These are phyloP conservation scores for Cylindroiulus punctatus DNA, from an alignment of 2,888 invertebrate species.

Conservation along the genomic window DNA sequence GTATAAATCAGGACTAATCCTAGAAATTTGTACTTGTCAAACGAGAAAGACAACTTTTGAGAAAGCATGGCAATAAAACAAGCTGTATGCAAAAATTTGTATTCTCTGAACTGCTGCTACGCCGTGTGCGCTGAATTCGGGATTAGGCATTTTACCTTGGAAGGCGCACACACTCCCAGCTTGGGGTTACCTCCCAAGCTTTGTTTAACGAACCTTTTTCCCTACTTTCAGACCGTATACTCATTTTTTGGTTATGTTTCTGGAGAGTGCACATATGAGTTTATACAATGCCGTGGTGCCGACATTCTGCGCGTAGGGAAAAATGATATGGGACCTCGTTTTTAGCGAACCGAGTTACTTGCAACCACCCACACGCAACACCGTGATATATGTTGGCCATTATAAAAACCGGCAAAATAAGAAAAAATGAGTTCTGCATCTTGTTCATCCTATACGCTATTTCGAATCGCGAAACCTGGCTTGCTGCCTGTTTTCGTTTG, in stretches of 20 bases:
- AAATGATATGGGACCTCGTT: slow-evolving; percentile 30
- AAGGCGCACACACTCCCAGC: slow-evolving; percentile 13
- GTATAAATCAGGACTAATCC: slow-evolving; percentile 56
- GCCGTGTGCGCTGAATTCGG: slow-evolving; percentile 52
- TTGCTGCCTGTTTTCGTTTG: not conserved
- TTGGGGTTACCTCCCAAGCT: slow-evolving; percentile 51
- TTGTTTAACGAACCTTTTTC: slow-evolving; percentile 52
- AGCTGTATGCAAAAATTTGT: slow-evolving; percentile 55
- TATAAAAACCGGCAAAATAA: slow-evolving; percentile 33
- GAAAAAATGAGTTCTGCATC: not conserved
- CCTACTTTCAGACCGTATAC: slow-evolving; percentile 32
- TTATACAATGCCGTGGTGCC: slow-evolving; percentile 37
- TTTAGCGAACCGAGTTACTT: slow-evolving; percentile 35
- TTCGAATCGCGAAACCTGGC: not conserved
- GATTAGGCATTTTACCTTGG: slow-evolving; percentile 55
- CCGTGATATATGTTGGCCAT: slow-evolving; percentile 49
- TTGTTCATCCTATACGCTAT: not conserved
- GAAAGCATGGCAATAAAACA: slow-evolving; percentile 54
- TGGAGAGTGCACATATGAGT: slow-evolving; percentile 20
- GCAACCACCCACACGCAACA: slow-evolving; percentile 48
- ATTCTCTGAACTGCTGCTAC: slow-evolving; percentile 54
- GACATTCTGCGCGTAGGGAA: slow-evolving; percentile 29
- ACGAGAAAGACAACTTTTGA: slow-evolving; percentile 56
- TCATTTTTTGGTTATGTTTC: slow-evolving; percentile 44
- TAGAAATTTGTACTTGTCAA: slow-evolving; percentile 56